Conservation (phyloP, 1,140 invertebrate genomes). For the Manduca sexta region DNA sequence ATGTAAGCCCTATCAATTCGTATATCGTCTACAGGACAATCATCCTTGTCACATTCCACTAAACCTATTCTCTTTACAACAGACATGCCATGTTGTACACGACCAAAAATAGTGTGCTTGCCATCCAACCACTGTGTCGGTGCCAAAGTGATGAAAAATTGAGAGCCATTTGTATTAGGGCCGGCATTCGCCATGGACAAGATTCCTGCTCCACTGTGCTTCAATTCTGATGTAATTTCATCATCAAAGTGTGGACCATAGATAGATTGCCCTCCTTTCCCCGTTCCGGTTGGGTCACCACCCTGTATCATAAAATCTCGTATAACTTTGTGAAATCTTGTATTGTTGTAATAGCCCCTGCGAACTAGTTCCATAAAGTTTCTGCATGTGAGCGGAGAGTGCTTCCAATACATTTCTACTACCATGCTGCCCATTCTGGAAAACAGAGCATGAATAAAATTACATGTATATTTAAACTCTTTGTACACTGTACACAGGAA, state of each 20-base stretch:
- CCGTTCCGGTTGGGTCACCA: conserved; percentile 95
- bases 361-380: conserved; percentile 96
- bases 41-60: conserved; percentile 93
- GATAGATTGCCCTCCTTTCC: conserved; percentile 96
- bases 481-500: no score
- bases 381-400: conserved; percentile 94
- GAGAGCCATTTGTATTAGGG: conserved; percentile 96
- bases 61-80: conserved; percentile 93
- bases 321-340: conserved; percentile 97
- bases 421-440: conserved; percentile 94
- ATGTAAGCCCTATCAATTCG: conserved; percentile 86
- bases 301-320: conserved; percentile 98
- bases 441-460: conserved; percentile 26
- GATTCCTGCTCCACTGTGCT: conserved; percentile 90
- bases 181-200: conserved; percentile 91
- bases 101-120: conserved; percentile 97
- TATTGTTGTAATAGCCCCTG: conserved; percentile 96
- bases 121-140: conserved; percentile 98
- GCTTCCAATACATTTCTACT: conserved; percentile 98
- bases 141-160: conserved; percentile 98
- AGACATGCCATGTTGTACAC: conserved; percentile 90
- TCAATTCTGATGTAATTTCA: conserved; percentile 95
- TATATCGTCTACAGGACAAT: conserved; percentile 92
- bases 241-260: conserved; percentile 97
- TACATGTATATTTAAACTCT: no score